Evolutionary conservation across 1,140 invertebrate species (phyloP), one percentile per base, ranked within the genome.

Genomic region (Ridgeia piscesae): DNA sequence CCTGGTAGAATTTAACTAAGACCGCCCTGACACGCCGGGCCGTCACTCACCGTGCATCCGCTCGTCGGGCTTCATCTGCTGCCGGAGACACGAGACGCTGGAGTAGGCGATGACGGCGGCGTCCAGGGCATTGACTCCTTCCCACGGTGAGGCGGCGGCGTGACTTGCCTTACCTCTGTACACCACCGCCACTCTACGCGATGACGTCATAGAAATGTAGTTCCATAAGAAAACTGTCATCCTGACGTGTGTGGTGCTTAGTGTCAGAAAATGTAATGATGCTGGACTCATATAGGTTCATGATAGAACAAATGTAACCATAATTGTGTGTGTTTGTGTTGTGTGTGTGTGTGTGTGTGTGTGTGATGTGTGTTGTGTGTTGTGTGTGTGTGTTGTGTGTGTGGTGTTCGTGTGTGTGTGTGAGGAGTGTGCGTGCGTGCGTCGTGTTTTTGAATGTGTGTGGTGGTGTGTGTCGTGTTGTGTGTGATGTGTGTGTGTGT

Each of bases 111-210:
- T 35, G 0, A 94, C 94, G 34, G 93, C 94, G 8, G 93, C 94
- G 77, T 95, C 94, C 77, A 95, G 91, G 6, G 94, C 94, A 89
- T 95, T 95, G 9, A 89, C 34, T n/a, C 94, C 94, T 92, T 94
- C 93, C 94, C 94, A 95, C 33, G 94, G 94, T 91, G 92, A 93
- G 1, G 89, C 88, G 31, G 93, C 14, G 1, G 94, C 94, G 88
- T 94, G 94, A 17, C 94, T 91, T 34, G 92, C 94, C 93, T 94
- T 94, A 14, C 94, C 94, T 33, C 34, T 88, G 91, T 93, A 94
- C 58, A 14, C 17, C 8, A 77, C 17, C 58, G 58, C 17, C 58
- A 77, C 8, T 77, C 58, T 77, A 0, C 8, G 58, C 58, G 33
- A 88, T 34, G 50, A 77, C 58, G 58, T 31, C 58, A 77, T 2